phyloP scores from a whole-genome alignment of 2,888 invertebrate genomes.

The Sepiola atlantica region DNA sequence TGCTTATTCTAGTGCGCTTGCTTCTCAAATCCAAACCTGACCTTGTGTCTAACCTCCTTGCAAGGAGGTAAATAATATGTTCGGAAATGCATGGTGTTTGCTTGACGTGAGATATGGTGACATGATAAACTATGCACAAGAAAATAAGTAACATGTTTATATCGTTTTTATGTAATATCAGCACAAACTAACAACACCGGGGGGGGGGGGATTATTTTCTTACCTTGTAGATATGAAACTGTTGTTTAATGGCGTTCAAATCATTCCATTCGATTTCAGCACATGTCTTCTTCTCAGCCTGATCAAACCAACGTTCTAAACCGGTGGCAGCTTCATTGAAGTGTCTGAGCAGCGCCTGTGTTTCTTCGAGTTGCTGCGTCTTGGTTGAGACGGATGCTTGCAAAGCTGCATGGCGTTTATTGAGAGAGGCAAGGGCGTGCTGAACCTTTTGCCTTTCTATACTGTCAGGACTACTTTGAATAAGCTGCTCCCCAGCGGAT shows the following conservation, averaged over 20 bases:
- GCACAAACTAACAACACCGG: background rate
- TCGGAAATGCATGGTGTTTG: no score
- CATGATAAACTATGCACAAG: no score
- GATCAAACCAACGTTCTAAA: slow-evolving; percentile 61
- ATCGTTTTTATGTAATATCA: background rate
- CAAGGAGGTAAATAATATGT: no score
- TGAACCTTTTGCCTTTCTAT: slow-evolving; percentile 65
- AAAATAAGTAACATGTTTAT: no score
- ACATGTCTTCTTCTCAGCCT: slow-evolving; percentile 57
- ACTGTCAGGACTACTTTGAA: slow-evolving; percentile 61
- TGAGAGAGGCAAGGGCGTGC: slow-evolving; percentile 62
- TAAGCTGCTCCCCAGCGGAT: slow-evolving; percentile 64
- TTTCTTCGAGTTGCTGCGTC: slow-evolving; percentile 63
- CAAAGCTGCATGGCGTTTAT: slow-evolving; percentile 63
- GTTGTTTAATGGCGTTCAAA: slow-evolving; percentile 61
- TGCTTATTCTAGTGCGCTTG: no score
- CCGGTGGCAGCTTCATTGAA: slow-evolving; percentile 61
- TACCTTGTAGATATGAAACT: slow-evolving; percentile 63
- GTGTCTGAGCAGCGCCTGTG: slow-evolving; percentile 59
- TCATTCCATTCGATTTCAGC: slow-evolving; percentile 60
- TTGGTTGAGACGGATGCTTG: slow-evolving; percentile 61
- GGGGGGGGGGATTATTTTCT: slow-evolving; percentile 41
- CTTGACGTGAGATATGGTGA: no score
- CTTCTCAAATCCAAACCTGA: no score
- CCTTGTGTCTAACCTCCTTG: no score